Evolutionary conservation across 2,113 vertebrate genomes (phyloP), one percentile per base, ranked within the genome.

Genomic region (Phalacrocorax pelagicus): DNA sequence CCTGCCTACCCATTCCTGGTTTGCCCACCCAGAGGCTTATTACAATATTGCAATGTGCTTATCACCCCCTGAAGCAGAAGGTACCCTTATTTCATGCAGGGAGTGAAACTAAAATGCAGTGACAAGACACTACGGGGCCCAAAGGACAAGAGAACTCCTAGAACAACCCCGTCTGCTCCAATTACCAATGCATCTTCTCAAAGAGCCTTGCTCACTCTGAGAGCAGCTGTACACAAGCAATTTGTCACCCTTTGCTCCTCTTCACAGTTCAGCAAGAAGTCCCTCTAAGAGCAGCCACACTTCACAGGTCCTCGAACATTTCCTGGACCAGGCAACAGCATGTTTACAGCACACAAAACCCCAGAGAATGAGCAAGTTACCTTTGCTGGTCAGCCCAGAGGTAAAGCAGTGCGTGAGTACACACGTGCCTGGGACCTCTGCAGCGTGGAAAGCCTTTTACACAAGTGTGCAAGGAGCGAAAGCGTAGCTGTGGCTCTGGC

Each of bases 341-440:
- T 0, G 1, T 38, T n/a, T 61, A 52, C 3, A 11, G 51, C 40
- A 84, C 30, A 54, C 34, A 70, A 18, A 85, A 5, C 11, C 10
- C 23, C 40, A 34, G 52, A 46, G 51, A 67, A 72, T 61, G 9
- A 67, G 6, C 19, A 61, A 61, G 30, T 34, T 14, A 18, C 36
- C 47, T 77, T 22, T 34, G 40, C 46, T 32, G 27, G 15, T n/a
- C 49, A 62, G 54, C 34, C 47, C 75, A 23, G 42, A 51, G 40
- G 30, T 17, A 66, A 36, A 88, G 49, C 55, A 40, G 67, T 10
- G 10, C 1, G 0, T 32, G 32, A 32, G 27, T 4, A 54, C 5
- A 1, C 2, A 23, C 23, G 29, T 1, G 0, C 13, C 26, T 18
- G 20, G 23, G n/a, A 58, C 80, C 46, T 59, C 58, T 19, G 69